phyloP scores from a whole-genome alignment of 2,113 vertebrate genomes.

The Chloebia gouldiae region DNA sequence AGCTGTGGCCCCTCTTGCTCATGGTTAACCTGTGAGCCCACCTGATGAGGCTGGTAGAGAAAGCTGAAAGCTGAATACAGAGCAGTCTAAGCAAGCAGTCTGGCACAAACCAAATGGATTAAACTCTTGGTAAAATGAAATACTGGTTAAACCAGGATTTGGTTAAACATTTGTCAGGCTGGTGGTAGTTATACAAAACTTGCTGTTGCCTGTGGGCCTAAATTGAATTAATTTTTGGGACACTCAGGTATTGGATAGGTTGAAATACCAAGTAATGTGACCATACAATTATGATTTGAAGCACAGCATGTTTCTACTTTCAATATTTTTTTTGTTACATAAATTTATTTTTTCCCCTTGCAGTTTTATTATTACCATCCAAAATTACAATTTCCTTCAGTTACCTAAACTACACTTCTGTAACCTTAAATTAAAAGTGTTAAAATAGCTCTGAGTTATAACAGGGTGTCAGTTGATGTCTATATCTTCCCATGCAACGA shows the following conservation, averaged over 20 bases:
- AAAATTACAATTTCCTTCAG: background rate
- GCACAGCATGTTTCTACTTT: background rate
- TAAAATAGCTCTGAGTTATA: constrained; percentile 15
- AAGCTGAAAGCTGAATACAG: background rate
- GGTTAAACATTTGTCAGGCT: background rate
- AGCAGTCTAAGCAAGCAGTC: background rate
- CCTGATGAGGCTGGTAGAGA: background rate
- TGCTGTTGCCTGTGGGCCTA: background rate
- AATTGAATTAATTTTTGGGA: background rate
- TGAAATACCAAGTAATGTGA: background rate
- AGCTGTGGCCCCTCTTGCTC: background rate
- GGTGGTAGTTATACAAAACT: background rate
- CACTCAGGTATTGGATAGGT: background rate
- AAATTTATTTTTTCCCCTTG: background rate
- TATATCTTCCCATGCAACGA: background rate
- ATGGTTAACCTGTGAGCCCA: background rate
- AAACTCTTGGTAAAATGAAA: background rate
- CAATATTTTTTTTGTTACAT: fast-evolving
- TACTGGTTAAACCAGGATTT: background rate
- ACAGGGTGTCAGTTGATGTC: background rate
- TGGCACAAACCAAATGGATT: background rate
- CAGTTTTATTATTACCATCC: background rate
- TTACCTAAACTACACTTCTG: background rate
- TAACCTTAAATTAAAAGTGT: background rate
- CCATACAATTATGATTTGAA: background rate